Evolutionary conservation across 1,140 invertebrate species (phyloP).

Genomic region (Polypedilum vanderplanki): DNA sequence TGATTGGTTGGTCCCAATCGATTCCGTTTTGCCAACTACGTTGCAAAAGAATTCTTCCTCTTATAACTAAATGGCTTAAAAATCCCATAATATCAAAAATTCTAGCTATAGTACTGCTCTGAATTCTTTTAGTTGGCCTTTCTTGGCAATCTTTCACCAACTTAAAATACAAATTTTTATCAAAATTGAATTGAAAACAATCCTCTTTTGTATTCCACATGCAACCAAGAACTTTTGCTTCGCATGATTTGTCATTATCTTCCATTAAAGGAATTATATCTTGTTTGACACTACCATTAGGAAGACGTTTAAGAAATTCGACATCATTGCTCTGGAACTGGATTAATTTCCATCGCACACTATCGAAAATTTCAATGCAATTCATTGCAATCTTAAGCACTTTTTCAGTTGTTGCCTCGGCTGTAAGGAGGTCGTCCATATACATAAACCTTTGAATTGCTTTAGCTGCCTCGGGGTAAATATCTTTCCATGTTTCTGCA

Average conservation of each 20-base stretch:
- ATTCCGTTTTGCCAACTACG: slow-evolving; percentile 33
- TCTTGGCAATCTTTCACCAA: background rate
- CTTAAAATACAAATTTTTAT: too few relatives aligned
- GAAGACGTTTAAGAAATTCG: background rate
- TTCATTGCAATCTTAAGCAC: slow-evolving; percentile 34
- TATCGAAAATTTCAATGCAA: background rate
- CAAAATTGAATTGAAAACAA: too few relatives aligned
- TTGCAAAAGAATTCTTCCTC: slow-evolving; percentile 34
- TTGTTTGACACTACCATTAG: background rate
- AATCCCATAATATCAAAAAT: slow-evolving; percentile 36
- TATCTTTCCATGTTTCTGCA: slow-evolving; percentile 33
- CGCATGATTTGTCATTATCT: slow-evolving; percentile 29
- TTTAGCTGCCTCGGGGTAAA: slow-evolving; percentile 34
- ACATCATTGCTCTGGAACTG: background rate
- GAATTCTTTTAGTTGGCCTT: slow-evolving; percentile 31
- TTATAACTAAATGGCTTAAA: slow-evolving; percentile 32
- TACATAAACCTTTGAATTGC: slow-evolving; percentile 37
- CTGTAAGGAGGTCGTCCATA: slow-evolving; percentile 42
- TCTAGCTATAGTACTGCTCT: slow-evolving; percentile 32
- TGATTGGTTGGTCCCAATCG: slow-evolving; percentile 34
- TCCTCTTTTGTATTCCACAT: too few relatives aligned
- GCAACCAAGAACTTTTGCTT: too few relatives aligned
- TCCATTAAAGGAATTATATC: slow-evolving; percentile 5
- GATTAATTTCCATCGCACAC: slow-evolving; percentile 29
- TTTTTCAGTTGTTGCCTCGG: slow-evolving; percentile 33